Percentiles rank a stretch among this genome's conserved stretches.
These are phyloP conservation scores for Pocota personata DNA, from an alignment of 2,888 invertebrate species.

Conservation along the genomic window DNA sequence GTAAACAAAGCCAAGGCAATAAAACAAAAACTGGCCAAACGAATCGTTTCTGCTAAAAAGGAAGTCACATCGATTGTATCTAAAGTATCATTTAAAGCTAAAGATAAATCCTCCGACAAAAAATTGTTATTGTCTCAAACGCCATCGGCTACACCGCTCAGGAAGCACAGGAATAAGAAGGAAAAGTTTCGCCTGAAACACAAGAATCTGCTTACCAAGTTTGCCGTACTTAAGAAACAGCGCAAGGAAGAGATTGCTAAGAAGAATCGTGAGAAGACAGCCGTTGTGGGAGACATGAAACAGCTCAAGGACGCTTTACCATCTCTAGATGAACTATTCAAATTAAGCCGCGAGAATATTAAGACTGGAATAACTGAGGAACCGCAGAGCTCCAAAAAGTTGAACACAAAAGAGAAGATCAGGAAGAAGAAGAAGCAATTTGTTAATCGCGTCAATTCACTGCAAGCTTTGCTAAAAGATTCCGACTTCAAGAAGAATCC, in stretches of 20 bases:
- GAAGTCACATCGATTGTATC: constrained; percentile 50
- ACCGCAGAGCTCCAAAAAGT: constrained; percentile 48
- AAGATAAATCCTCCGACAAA: constrained; percentile 34
- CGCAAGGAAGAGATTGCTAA: constrained; percentile 78
- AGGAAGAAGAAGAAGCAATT: constrained; percentile 78
- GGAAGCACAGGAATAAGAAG: constrained; percentile 78
- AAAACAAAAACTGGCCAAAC: constrained; percentile 56
- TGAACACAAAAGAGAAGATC: constrained; percentile 78
- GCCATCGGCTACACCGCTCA: constrained; percentile 69
- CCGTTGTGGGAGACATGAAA: constrained; percentile 79
- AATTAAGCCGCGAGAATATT: constrained; percentile 76
- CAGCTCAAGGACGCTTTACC: constrained; percentile 81
- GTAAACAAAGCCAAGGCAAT: constrained; percentile 54
- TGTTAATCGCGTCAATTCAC: constrained; percentile 77
- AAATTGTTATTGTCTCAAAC: constrained; percentile 2
- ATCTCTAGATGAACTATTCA: constrained; percentile 79
- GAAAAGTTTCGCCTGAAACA: constrained; percentile 79
- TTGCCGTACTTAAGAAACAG: constrained; percentile 77
- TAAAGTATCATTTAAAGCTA: constrained; percentile 60
- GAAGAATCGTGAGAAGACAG: constrained; percentile 78
- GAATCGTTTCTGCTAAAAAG: constrained; percentile 45
- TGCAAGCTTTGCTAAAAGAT: constrained; percentile 78
- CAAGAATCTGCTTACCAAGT: constrained; percentile 78
- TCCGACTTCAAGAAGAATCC: constrained; percentile 80
- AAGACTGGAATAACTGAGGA: constrained; percentile 74